phyloP scores from a whole-genome alignment of 2,888 invertebrate species.

The Agrotis segetum region DNA sequence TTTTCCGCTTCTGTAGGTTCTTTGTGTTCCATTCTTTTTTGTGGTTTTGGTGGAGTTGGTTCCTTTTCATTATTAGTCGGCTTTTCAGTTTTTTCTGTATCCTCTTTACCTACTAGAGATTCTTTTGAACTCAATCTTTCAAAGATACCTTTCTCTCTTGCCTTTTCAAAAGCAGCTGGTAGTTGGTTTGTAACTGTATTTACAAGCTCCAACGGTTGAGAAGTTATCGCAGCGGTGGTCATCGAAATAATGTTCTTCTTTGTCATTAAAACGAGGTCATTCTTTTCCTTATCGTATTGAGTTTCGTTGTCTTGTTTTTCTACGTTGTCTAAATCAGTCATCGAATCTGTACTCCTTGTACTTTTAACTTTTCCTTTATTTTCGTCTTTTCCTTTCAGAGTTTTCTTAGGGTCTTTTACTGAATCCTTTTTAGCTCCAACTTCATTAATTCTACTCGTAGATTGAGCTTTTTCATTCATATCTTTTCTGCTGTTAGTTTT shows the following conservation, averaged over 20 bases:
- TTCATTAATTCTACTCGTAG: slow-evolving; percentile 80
- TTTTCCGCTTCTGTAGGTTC: slow-evolving; percentile 48
- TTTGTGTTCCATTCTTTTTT: slow-evolving; percentile 57
- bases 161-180: slow-evolving; percentile 87
- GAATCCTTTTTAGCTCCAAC: slow-evolving; percentile 71
- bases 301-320: slow-evolving; percentile 86
- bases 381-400: slow-evolving; percentile 58
- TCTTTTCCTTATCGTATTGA: slow-evolving; percentile 87
- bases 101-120: slow-evolving; percentile 83
- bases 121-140: slow-evolving; percentile 87
- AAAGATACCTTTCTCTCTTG: slow-evolving; percentile 87
- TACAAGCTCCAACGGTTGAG: slow-evolving; percentile 90
- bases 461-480: slow-evolving; percentile 77
- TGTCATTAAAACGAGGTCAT: slow-evolving; percentile 85
- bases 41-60: slow-evolving; percentile 62
- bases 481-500: slow-evolving; percentile 81
- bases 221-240: slow-evolving; percentile 91
- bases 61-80: slow-evolving; percentile 56
- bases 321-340: slow-evolving; percentile 76
- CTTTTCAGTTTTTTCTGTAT: slow-evolving; percentile 24
- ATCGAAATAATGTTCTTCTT: slow-evolving; percentile 90
- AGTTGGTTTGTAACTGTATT: slow-evolving; percentile 90
- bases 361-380: slow-evolving; percentile 65
- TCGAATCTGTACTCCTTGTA: slow-evolving; percentile 68
- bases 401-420: slow-evolving; percentile 68